Conservation (phyloP, 2,888 invertebrate species). For the Epistrophe grossulariae region DNA sequence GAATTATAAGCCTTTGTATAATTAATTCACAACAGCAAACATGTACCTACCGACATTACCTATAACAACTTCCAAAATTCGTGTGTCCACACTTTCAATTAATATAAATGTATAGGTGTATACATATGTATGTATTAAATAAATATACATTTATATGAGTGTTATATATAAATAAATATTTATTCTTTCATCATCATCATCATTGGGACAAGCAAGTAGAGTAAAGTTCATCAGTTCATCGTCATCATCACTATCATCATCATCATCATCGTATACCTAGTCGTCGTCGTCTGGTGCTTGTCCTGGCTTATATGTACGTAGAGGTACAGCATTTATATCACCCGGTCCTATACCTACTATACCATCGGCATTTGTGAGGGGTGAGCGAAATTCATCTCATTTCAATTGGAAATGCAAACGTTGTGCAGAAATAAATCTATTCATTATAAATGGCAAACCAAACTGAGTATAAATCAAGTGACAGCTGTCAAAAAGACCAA, state of each 20-base stretch:
- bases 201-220: constrained; percentile 35
- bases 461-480: too few relatives aligned
- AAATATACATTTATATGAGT: not conserved
- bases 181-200: constrained; percentile 50
- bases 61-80: constrained; percentile 42
- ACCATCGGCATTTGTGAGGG: not conserved
- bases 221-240: constrained; percentile 55
- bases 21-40: constrained; percentile 61
- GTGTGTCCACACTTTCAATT: constrained; percentile 28
- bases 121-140: not conserved
- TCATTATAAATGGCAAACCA: too few relatives aligned
- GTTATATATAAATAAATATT: constrained; percentile 47
- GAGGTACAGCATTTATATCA: not conserved
- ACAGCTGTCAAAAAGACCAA: too few relatives aligned
- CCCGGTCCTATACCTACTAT: not conserved
- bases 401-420: constrained; percentile 76
- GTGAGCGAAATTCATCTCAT: constrained; percentile 51
- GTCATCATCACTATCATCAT: constrained; percentile 4
- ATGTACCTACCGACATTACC: not conserved
- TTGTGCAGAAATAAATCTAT: too few relatives aligned
- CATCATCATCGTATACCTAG: not conserved
- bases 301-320: constrained; percentile 31
- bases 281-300: not conserved
- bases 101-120: not conserved
- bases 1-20: constrained; percentile 32